Base-by-base conservation (phyloP, 2,113 vertebrate species). In the Hemicordylus capensis region DNA sequence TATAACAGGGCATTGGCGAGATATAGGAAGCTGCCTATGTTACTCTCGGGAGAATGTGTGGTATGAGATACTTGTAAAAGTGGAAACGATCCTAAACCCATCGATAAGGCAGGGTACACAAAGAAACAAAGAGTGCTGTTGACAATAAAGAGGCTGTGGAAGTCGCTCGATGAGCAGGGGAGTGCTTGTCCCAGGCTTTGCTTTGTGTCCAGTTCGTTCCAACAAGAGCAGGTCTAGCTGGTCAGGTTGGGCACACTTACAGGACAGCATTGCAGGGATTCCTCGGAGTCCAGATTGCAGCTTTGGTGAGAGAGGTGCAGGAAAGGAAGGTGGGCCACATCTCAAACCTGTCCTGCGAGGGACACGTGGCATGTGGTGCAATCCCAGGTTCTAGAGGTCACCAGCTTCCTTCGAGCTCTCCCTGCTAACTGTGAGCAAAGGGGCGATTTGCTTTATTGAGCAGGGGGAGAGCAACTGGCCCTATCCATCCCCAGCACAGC, bases 191-290 rank as follows among this genome's bases (percentile, higher is more conserved):
- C 54, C 51, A 54, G 58, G 31, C 3, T 20, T 22, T 10, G 2
- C 3, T 59, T 73, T 64, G 37, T 39, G 64, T 22, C 82, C 46
- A 56, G 73, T 66, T 76, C 34, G 63, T 54, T 31, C 66, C 15
- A 61, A 17, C 34, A 80, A 46, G 61, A 31, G 22, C 75, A 63
- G 39, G 76, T 80, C 34, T 63, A 73, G 73, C 76, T 44, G 15
- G 84, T 42, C 42, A 17, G 51, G 63, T 46, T 19, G 37, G 76
- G 19, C 14, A 59, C 1, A 44, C 54, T 39, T 22, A 46, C 11
- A 6, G 20, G 66, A 19, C 64, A 80, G 76, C 64, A 80, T 78
- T 80, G 42, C 66, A 20, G 31, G 39, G 84, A 85, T 85, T 72
- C 76, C 75, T 37, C 39, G 42, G 34, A 6, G 67, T 72, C 66